These are phyloP conservation scores for Meteorus colon DNA, from an alignment of 2,888 invertebrate genomes.

Conservation along the genomic window DNA sequence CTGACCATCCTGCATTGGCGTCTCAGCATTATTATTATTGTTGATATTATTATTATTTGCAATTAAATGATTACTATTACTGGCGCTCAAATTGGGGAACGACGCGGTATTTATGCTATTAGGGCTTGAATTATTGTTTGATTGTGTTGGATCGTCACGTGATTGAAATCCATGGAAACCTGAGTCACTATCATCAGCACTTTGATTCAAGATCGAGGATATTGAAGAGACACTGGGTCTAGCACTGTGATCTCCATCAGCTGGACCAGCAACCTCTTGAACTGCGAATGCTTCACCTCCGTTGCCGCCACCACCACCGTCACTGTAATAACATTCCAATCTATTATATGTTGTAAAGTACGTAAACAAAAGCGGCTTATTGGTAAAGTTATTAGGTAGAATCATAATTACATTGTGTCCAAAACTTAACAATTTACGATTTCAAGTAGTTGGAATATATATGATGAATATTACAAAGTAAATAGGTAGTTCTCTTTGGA, in stretches of 20 bases:
- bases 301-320: conserved; percentile 50
- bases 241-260: conserved; percentile 65
- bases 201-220: conserved; percentile 69
- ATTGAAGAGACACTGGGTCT: conserved; percentile 71
- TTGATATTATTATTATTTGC: conserved; percentile 50
- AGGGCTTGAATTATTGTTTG: conserved; percentile 69
- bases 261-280: conserved; percentile 59
- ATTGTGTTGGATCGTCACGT: conserved; percentile 68
- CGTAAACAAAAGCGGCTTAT: conserved; percentile 8
- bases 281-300: conserved; percentile 59
- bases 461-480: background rate
- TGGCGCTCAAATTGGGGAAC: conserved; percentile 63
- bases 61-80: conserved; percentile 56
- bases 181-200: conserved; percentile 73
- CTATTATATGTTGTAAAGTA: background rate
- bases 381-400: background rate
- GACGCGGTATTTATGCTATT: conserved; percentile 68
- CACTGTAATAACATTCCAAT: conserved; percentile 46
- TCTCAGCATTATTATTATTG: conserved; percentile 48
- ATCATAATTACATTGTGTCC: background rate
- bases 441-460: background rate
- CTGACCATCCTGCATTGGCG: conserved; percentile 45
- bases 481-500: background rate
- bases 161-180: conserved; percentile 72
- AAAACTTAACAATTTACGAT: background rate